phyloP scores from a whole-genome alignment of 2,113 vertebrate species.

The Anarhynchus alexandrinus region DNA sequence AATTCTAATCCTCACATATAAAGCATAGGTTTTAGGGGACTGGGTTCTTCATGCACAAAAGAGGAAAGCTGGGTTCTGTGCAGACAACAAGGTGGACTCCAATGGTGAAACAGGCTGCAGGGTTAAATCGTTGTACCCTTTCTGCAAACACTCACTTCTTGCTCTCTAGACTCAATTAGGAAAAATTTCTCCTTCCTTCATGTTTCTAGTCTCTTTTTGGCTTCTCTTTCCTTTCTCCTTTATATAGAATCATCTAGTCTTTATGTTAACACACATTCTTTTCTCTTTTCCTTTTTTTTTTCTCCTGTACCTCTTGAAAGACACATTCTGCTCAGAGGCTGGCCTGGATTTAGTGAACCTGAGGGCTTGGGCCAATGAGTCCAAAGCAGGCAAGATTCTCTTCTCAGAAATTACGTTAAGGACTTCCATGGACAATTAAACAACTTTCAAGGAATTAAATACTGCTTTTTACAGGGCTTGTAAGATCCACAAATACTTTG shows the following conservation, averaged over 20 bases:
- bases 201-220: background rate
- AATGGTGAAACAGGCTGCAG: background rate
- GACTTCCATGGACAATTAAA: background rate
- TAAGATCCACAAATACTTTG: background rate
- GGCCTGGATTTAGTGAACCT: background rate
- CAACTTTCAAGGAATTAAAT: background rate
- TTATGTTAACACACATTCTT: background rate
- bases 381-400: background rate
- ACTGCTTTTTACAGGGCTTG: background rate
- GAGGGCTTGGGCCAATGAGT: background rate
- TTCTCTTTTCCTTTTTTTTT: background rate
- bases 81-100: background rate
- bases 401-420: background rate
- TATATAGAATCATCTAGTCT: background rate
- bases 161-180: background rate
- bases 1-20: background rate
- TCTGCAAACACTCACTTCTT: background rate
- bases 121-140: background rate
- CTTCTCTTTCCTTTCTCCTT: background rate
- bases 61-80: background rate
- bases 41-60: background rate
- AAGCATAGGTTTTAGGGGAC: background rate
- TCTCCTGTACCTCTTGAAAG: background rate
- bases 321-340: background rate
- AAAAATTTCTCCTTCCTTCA: background rate